Conservation (phyloP, 1,140 invertebrate species). For the Euura saliciscinereae region DNA sequence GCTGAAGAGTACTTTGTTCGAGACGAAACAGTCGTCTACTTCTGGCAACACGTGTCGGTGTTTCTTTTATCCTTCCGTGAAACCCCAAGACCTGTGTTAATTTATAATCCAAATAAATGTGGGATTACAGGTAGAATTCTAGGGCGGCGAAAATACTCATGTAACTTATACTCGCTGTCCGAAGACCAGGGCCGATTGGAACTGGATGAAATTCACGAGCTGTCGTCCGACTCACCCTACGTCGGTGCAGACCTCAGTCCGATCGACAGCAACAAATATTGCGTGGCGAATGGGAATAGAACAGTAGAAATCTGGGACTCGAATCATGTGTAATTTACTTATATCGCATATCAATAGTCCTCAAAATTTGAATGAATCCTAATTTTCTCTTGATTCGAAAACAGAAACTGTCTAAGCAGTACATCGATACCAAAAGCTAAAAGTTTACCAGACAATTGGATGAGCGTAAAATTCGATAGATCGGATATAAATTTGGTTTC, state of each 20-base stretch:
- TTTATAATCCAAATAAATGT: conserved; percentile 22
- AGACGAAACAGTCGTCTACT: conserved; percentile 30
- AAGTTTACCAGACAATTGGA: conserved; percentile 43
- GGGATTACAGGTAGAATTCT: conserved; percentile 37
- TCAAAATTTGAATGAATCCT: background rate
- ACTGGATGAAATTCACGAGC: conserved; percentile 25
- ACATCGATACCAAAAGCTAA: conserved; percentile 26
- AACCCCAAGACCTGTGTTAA: background rate
- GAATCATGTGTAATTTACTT: conserved; percentile 34
- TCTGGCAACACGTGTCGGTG: background rate
- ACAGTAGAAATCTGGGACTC: conserved; percentile 44
- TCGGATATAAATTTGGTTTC: conserved; percentile 41
- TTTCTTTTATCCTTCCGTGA: background rate
- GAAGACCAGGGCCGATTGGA: conserved; percentile 25
- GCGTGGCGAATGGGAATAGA: conserved; percentile 38
- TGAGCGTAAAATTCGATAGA: conserved; percentile 42
- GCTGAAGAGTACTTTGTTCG: conserved; percentile 38
- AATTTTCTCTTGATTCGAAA: background rate
- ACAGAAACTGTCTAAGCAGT: conserved; percentile 31
- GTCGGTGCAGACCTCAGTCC: conserved; percentile 40
- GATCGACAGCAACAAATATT: conserved; percentile 38
- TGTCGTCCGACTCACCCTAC: conserved; percentile 26
- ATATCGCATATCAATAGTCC: conserved; percentile 10
- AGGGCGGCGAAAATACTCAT: conserved; percentile 38
- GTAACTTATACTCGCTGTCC: conserved; percentile 28